These are phyloP conservation scores for Heliconius aoede DNA, from an alignment of 2,888 invertebrate genomes.

Conservation along the genomic window DNA sequence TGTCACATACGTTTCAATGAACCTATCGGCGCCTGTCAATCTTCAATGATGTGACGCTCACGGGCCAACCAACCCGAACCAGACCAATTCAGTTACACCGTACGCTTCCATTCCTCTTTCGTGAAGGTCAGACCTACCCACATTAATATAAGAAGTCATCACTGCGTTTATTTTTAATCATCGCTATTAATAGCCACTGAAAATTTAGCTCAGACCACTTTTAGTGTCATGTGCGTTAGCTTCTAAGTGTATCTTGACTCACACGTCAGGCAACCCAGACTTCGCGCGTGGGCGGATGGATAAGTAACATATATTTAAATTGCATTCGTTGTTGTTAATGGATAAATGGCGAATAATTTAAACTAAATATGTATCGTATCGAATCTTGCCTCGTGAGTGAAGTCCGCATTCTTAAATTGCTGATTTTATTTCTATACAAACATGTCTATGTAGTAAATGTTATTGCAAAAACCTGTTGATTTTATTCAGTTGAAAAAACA, in stretches of 20 bases:
- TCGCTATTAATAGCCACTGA: conserved; percentile 69
- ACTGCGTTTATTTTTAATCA: conserved; percentile 67
- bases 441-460: background rate
- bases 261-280: conserved; percentile 42
- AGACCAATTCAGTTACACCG: conserved; percentile 61
- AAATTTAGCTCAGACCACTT: conserved; percentile 63
- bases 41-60: conserved; percentile 54
- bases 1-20: conserved; percentile 49
- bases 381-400: conserved; percentile 32
- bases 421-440: conserved; percentile 5
- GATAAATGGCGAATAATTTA: conserved; percentile 26
- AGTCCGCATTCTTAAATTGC: conserved; percentile 21
- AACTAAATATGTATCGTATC: conserved; percentile 29
- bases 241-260: conserved; percentile 44
- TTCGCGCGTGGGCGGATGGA: conserved; percentile 34
- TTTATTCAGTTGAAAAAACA: background rate
- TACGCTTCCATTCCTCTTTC: conserved; percentile 60
- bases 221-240: conserved; percentile 53
- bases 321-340: conserved; percentile 33
- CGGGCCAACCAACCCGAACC: conserved; percentile 57
- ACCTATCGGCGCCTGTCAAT: conserved; percentile 64
- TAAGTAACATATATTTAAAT: conserved; percentile 41
- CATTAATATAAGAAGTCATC: conserved; percentile 68
- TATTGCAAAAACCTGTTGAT: background rate
- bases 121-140: conserved; percentile 74